Conservation (phyloP, 2,797 vertebrate genomes). For the Mergus octosetaceus region DNA sequence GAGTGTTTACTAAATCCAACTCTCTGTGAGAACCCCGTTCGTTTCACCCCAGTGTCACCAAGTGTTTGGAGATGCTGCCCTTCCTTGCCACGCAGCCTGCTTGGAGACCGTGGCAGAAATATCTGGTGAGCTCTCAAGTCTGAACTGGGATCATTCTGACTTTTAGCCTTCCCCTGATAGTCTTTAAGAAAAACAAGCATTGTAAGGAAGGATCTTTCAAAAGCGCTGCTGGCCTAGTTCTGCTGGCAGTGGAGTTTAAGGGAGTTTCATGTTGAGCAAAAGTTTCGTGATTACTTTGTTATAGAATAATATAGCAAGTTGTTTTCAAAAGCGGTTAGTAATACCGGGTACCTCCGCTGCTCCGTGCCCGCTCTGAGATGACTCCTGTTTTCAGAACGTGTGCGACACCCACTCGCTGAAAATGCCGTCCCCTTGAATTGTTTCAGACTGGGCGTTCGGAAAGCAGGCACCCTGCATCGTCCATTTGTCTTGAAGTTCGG, state of each 20-base stretch:
- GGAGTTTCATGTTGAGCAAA: constrained; percentile 42
- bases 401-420: background rate
- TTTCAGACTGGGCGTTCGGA: background rate
- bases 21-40: background rate
- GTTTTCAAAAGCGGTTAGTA: constrained; percentile 10
- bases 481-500: background rate
- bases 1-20: background rate
- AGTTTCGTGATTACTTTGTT: constrained; percentile 22
- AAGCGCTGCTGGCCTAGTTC: constrained; percentile 17
- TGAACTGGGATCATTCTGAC: background rate
- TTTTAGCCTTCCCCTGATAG: background rate
- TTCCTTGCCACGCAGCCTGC: background rate
- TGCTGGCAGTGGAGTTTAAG: background rate
- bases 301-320: background rate
- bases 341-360: background rate
- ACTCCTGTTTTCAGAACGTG: background rate
- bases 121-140: background rate
- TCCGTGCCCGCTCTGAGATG: background rate
- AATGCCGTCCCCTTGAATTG: background rate
- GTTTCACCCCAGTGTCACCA: background rate
- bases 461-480: background rate
- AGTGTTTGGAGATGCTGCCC: background rate
- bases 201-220: constrained; percentile 9
- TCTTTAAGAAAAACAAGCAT: background rate
- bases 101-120: background rate